phyloP scores from a whole-genome alignment of 2,113 vertebrate species.

The Podarcis cretensis region DNA sequence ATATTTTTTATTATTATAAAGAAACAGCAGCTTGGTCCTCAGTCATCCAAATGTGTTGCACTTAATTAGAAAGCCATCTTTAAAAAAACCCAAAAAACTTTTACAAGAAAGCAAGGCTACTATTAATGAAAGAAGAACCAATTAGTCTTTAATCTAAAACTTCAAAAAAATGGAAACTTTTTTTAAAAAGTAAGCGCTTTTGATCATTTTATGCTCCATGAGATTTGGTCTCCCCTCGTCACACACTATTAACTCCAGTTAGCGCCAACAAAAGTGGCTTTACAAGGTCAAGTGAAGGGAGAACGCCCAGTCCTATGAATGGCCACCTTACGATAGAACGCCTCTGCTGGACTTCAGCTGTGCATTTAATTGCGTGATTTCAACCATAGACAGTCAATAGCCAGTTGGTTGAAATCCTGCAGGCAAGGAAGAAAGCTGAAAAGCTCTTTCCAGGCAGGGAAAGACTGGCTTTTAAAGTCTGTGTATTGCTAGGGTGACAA shows the following conservation, averaged over 20 bases:
- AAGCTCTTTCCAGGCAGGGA: no score
- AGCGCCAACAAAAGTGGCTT: slow-evolving; percentile 52
- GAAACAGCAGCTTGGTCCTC: slow-evolving; percentile 21
- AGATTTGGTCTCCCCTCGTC: slow-evolving; percentile 50
- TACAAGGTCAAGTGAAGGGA: slow-evolving; percentile 5
- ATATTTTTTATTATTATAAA: slow-evolving; percentile 19
- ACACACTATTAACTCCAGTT: slow-evolving; percentile 42
- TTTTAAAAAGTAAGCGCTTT: neutral
- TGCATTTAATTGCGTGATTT: no score
- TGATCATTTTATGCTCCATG: slow-evolving; percentile 60
- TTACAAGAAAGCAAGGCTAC: slow-evolving; percentile 59
- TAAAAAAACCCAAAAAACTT: slow-evolving; percentile 36
- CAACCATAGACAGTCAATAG: no score
- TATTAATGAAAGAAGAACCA: slow-evolving; percentile 63
- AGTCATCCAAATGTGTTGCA: slow-evolving; percentile 53
- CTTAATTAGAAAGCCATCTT: slow-evolving; percentile 63
- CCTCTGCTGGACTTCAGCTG: neutral
- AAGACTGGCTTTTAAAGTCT: no score
- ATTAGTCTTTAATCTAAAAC: slow-evolving; percentile 57
- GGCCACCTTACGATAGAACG: neutral
- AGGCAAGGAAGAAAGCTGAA: no score
- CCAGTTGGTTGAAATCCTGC: no score
- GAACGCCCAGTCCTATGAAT: slow-evolving; percentile 5
- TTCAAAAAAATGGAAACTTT: neutral
- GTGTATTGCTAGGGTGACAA: no score